A percentile compares a stretch with the other conserved stretches of the same genome.
Conservation (phyloP, 2,888 invertebrate genomes). For the Lordiphosa andalusiaca region DNA sequence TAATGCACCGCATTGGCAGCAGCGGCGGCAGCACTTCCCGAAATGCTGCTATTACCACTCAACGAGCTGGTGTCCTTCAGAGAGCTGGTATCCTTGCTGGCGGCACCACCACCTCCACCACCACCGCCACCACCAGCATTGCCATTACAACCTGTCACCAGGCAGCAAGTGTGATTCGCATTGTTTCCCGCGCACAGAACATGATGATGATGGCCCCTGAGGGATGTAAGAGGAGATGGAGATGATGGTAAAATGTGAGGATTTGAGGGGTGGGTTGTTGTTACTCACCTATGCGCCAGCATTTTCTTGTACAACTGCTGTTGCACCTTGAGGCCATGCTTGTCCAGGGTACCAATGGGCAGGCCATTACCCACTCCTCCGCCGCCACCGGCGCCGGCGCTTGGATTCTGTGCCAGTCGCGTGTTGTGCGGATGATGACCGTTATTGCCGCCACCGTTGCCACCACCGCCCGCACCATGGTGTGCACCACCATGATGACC, state of each 20-base stretch:
- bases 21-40: constrained; percentile 54
- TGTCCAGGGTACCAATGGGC: constrained; percentile 51
- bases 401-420: constrained; percentile 47
- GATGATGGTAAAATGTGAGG: no score
- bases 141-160: constrained; percentile 66
- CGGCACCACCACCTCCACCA: constrained; percentile 15
- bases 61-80: constrained; percentile 59
- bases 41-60: constrained; percentile 65
- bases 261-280: no score
- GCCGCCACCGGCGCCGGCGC: constrained; percentile 26
- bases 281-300: constrained; percentile 66
- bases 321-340: constrained; percentile 67
- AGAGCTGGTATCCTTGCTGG: constrained; percentile 52
- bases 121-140: constrained; percentile 33
- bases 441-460: constrained; percentile 18
- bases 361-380: constrained; percentile 46
- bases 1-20: constrained; percentile 64
- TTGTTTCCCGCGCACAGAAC: constrained; percentile 73
- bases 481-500: constrained; percentile 18
- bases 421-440: constrained; percentile 55
- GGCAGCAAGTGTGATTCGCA: constrained; percentile 62
- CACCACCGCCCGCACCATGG: constrained; percentile 27
- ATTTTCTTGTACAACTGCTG: constrained; percentile 77
- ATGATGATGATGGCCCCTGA: constrained; percentile 69
- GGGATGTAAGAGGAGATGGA: not conserved